These are phyloP conservation scores for Grammomys dolichurus DNA, from an alignment of 2,113 vertebrate genomes.

Conservation along the genomic window DNA sequence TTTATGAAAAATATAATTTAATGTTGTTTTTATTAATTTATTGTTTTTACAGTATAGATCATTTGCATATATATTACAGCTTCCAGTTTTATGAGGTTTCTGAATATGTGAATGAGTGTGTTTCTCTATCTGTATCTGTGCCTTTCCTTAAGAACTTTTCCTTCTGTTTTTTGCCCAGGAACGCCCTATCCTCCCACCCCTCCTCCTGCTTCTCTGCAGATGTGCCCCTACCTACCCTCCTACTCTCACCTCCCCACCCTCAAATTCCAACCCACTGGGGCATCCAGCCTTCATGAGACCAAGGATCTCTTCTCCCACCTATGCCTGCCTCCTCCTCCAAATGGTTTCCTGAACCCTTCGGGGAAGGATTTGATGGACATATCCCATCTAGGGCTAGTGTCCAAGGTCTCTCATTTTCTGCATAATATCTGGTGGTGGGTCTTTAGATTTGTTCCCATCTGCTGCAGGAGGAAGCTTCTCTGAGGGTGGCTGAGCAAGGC, in stretches of 20 bases:
- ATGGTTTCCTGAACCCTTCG: no score
- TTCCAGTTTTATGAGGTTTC: not conserved
- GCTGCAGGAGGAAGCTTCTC: not conserved
- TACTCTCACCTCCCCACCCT: no score
- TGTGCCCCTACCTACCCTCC: no score
- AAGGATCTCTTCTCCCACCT: no score
- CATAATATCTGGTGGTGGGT: not conserved
- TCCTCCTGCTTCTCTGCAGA: no score
- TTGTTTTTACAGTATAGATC: not conserved
- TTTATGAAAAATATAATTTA: not conserved
- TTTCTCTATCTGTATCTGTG: not conserved
- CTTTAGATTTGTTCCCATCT: not conserved
- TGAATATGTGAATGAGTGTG: not conserved
- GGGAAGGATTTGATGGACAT: not conserved
- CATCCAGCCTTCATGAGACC: no score
- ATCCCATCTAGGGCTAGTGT: not conserved
- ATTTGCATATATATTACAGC: not conserved
- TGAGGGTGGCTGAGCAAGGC: not conserved
- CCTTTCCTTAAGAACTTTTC: not conserved
- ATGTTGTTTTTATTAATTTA: not conserved
- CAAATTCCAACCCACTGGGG: no score
- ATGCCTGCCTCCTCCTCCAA: not conserved
- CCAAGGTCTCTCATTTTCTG: not conserved
- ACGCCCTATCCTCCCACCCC: no score
- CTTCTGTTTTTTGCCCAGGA: not conserved